phyloP scores from a whole-genome alignment of 30 jellyfish, hydroid and myxozoan species.

The Phacellophora camtschatica region DNA sequence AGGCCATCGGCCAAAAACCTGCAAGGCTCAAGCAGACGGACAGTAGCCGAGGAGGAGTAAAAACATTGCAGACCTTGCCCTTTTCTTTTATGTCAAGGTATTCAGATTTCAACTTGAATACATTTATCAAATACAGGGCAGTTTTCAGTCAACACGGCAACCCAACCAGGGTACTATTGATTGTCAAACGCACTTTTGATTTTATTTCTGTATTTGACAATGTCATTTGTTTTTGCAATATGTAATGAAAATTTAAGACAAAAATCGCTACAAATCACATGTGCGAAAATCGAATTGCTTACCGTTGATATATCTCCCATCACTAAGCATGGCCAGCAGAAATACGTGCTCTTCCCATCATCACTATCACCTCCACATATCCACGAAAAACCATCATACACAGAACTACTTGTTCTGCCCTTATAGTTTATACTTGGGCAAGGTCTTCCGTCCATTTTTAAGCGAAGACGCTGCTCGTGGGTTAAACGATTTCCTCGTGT shows the following conservation, averaged over 20 bases:
- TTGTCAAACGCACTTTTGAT: no score
- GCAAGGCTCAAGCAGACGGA: neutral
- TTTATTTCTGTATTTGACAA: no score
- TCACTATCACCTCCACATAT: constrained; percentile 41
- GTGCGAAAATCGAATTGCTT: neutral
- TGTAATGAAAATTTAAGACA: no score
- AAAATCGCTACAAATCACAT: neutral
- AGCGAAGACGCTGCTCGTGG: constrained; percentile 34
- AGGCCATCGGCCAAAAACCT: neutral
- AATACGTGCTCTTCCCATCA: constrained; percentile 29
- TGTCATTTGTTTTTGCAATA: no score
- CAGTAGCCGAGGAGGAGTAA: neutral
- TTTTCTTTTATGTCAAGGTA: neutral
- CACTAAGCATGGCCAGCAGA: constrained; percentile 49
- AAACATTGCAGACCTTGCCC: neutral
- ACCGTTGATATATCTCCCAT: constrained; percentile 61
- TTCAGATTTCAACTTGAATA: neutral
- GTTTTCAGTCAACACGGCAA: neutral
- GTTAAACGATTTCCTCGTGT: neutral
- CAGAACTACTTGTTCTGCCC: constrained; percentile 17
- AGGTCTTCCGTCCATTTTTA: constrained; percentile 37
- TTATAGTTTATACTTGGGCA: constrained; percentile 25
- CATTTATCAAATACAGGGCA: neutral
- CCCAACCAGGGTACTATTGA: neutral
- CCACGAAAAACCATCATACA: constrained; percentile 32